These are phyloP conservation scores for Melikaiella ostensackeni DNA, from an alignment of 2,888 invertebrate genomes.

Conservation along the genomic window DNA sequence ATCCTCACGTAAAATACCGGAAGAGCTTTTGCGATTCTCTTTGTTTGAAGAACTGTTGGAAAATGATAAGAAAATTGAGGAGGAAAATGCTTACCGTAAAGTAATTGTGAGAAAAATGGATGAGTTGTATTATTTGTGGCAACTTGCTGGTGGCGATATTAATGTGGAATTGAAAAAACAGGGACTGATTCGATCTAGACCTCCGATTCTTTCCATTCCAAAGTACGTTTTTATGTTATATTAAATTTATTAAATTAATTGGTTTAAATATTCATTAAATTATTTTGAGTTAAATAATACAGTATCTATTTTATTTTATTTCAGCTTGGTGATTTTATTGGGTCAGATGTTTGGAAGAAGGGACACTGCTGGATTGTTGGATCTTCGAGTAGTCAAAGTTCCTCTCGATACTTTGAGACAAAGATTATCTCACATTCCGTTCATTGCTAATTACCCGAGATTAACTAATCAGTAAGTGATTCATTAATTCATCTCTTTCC, in stretches of 20 bases:
- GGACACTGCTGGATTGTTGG: constrained; percentile 85
- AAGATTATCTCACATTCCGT: constrained; percentile 88
- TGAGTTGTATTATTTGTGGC: constrained; percentile 96
- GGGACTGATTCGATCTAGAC: constrained; percentile 91
- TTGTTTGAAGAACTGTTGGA: constrained; percentile 78
- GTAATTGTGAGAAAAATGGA: constrained; percentile 81
- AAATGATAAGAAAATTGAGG: constrained; percentile 62
- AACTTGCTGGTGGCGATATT: constrained; percentile 96
- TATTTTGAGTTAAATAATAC: too few relatives aligned
- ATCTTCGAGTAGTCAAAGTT: constrained; percentile 85
- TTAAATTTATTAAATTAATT: background rate
- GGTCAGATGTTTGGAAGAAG: constrained; percentile 90
- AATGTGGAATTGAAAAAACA: constrained; percentile 93
- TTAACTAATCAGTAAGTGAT: constrained; percentile 71
- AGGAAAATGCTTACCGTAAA: constrained; percentile 76
- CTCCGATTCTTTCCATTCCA: constrained; percentile 89
- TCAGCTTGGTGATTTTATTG: constrained; percentile 89
- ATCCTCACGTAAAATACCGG: constrained; percentile 81
- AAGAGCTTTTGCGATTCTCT: constrained; percentile 80
- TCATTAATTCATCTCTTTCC: constrained; percentile 46
- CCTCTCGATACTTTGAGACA: constrained; percentile 84
- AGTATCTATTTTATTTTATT: constrained; percentile 56
- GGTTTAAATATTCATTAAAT: background rate
- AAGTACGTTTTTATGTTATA: constrained; percentile 78
- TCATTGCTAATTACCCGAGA: constrained; percentile 87